These are phyloP conservation scores for Parauchenoglanis punctatus DNA, from an alignment of 2,797 vertebrate genomes.

Conservation along the genomic window DNA sequence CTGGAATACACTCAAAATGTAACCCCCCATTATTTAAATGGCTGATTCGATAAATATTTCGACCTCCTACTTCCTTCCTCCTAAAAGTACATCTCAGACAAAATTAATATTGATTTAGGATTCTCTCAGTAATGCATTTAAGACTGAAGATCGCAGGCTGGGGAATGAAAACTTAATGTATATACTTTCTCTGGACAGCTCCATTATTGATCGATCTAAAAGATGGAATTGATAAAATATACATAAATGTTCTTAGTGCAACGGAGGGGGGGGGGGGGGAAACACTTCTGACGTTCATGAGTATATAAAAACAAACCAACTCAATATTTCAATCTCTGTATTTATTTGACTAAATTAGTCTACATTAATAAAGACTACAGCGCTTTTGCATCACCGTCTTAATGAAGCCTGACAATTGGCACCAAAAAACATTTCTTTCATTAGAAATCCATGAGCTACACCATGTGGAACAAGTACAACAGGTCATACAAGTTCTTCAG, in stretches of 20 bases:
- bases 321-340: not conserved
- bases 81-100: not conserved
- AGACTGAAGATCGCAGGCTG: not conserved
- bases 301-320: not conserved
- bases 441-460: too few species aligned
- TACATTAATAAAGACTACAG: too few species aligned
- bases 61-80: conserved; percentile 28
- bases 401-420: too few species aligned
- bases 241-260: not conserved
- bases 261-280: fast-evolving
- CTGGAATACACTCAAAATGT: conserved; percentile 39
- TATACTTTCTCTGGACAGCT: conserved; percentile 13
- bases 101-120: conserved; percentile 18
- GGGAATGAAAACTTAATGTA: conserved; percentile 17
- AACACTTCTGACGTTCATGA: not conserved
- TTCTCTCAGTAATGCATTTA: conserved; percentile 3
- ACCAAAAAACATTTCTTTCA: too few species aligned
- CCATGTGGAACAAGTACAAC: too few species aligned
- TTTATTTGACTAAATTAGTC: too few species aligned
- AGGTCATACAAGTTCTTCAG: too few species aligned
- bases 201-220: not conserved
- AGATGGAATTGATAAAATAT: conserved; percentile 2
- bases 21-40: conserved; percentile 7
- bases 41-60: conserved; percentile 35
- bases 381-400: too few species aligned